Evolutionary conservation across 2,113 vertebrate genomes (phyloP), one percentile per base, ranked within the genome.

Genomic region (Megaceryle maxima): DNA sequence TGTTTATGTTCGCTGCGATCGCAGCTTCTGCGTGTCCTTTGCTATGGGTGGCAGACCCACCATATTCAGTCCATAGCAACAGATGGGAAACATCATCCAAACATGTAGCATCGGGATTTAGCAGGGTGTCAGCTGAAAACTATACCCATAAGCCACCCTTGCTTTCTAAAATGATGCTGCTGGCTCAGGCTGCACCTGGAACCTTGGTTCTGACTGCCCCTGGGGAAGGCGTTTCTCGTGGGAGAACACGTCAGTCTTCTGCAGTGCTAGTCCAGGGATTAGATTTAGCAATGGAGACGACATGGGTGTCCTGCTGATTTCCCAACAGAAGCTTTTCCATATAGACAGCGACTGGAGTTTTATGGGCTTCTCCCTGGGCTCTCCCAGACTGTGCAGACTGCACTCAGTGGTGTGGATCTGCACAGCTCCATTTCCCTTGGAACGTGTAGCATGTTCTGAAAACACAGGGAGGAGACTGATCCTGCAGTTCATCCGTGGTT

Each of bases 261-360:
- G 16, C 22, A 22, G 51, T 11, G 22, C 29, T 76, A 0, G 41
- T 59, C 46, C 75, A 77, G 41, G 69, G 15, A 11, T 67, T 69
- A 4, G 37, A n/a, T 44, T 35, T 43, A 79, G 2, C 21, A 69
- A 11, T 11, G 22, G 48, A n/a, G 5, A 43, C 3, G 1, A 2
- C 24, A 16, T 46, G 25, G 13, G 20, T 5, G 31, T 39, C 33
- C 67, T 87, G 60, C 29, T 74, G 64, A 50, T 68, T 59, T 75
- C 56, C 43, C 20, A 48, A 1, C 1, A 50, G 44, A 20, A n/a
- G 35, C 28, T 77, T 73, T 78, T 57, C 76, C 16, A 4, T 20
- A 13, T 24, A 16, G 39, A 63, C 59, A 59, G 13, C 11, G 22
- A 33, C 18, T 9, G 4, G 56, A 43, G 24, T 56, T 60, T 44